Conservation (phyloP, 2,888 invertebrate genomes). For the Epiblema foenella region DNA sequence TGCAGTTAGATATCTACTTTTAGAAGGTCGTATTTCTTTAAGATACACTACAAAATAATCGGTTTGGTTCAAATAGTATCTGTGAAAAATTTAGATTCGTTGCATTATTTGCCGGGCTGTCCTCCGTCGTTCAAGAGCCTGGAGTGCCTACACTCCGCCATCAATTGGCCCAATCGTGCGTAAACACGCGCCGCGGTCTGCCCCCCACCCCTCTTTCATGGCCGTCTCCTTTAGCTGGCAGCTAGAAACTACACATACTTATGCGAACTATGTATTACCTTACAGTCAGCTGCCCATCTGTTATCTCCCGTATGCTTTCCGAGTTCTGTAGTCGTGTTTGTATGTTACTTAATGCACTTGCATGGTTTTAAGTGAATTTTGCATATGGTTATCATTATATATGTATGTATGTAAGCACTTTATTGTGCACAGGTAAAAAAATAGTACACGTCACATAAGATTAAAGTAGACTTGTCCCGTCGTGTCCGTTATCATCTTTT, state of each 20-base stretch:
- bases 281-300: constrained; percentile 1
- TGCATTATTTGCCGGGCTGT: neutral
- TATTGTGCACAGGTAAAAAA: too few species aligned
- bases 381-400: neutral
- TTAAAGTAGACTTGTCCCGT: too few species aligned
- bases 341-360: neutral
- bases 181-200: constrained; percentile 74
- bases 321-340: too few species aligned
- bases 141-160: constrained; percentile 48
- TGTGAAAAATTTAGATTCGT: neutral
- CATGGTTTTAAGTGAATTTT: neutral
- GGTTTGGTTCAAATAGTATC: too few species aligned
- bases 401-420: too few species aligned
- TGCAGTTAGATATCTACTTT: too few species aligned
- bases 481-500: too few species aligned
- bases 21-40: neutral
- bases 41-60: too few species aligned
- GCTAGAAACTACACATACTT: constrained; percentile 2
- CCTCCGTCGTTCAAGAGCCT: constrained; percentile 22
- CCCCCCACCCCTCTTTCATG: constrained; percentile 46
- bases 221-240: constrained; percentile 14
- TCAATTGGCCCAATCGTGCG: constrained; percentile 73
- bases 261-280: neutral
- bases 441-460: too few species aligned
- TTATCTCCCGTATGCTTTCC: neutral